phyloP scores from a whole-genome alignment of 2,888 invertebrate genomes.

The Timema cristinae region DNA sequence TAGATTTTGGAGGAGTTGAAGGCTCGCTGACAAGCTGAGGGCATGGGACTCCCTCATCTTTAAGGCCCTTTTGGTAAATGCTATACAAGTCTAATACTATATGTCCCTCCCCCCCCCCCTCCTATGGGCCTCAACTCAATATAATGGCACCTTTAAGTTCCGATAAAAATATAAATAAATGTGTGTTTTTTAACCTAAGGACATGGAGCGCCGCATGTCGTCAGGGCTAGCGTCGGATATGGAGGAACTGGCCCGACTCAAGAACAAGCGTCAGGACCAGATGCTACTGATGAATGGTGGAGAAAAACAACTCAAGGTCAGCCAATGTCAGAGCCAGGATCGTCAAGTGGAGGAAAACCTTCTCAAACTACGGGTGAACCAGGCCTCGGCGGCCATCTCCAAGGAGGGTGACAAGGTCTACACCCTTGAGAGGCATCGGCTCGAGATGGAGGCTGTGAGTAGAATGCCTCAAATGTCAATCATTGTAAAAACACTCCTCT shows the following conservation, averaged over 20 bases:
- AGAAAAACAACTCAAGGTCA: constrained; percentile 50
- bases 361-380: constrained; percentile 60
- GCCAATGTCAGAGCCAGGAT: constrained; percentile 50
- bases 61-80: too few relatives aligned
- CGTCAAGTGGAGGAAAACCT: constrained; percentile 37
- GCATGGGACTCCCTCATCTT: too few relatives aligned
- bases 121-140: too few relatives aligned
- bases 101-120: too few relatives aligned
- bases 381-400: constrained; percentile 60
- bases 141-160: too few relatives aligned
- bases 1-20: too few relatives aligned
- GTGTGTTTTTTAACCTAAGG: constrained; percentile 15
- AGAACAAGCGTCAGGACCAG: constrained; percentile 54
- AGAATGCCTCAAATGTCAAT: constrained; percentile 13
- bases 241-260: constrained; percentile 30
- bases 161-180: neutral
- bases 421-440: constrained; percentile 59
- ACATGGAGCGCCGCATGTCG: constrained; percentile 25
- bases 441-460: constrained; percentile 65
- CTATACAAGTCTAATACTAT: too few relatives aligned
- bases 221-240: constrained; percentile 18
- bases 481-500: too few relatives aligned
- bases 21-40: too few relatives aligned
- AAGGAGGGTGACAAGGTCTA: constrained; percentile 62
- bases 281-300: constrained; percentile 56